These are phyloP conservation scores for Acromyrmex echinatior DNA, from an alignment of 1,140 invertebrate species.

Conservation along the genomic window DNA sequence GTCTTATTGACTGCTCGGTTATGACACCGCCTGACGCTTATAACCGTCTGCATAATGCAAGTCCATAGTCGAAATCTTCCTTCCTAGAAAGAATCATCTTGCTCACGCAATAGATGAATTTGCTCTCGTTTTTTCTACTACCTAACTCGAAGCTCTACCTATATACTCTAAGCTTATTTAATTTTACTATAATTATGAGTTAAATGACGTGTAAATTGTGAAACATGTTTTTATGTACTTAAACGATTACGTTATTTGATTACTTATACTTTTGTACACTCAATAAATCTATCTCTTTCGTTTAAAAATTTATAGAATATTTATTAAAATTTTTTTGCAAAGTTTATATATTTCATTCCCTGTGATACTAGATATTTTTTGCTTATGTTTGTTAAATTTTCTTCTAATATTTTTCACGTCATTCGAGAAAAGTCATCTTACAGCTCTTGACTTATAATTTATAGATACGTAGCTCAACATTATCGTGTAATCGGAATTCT, in stretches of 20 bases:
- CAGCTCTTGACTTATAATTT: background rate
- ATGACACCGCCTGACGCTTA: constrained; percentile 75
- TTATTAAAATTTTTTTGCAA: background rate
- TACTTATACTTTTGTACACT: background rate
- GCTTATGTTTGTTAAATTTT: background rate
- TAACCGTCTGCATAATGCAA: constrained; percentile 69
- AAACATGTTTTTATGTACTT: background rate
- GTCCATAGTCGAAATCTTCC: constrained; percentile 24
- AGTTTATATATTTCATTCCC: background rate
- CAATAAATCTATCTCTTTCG: background rate
- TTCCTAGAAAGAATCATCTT: background rate
- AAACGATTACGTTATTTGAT: background rate
- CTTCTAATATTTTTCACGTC: background rate
- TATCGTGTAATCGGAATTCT: background rate
- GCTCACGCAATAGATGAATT: background rate
- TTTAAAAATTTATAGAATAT: background rate
- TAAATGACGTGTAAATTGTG: background rate
- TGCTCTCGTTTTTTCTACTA: constrained; percentile 3
- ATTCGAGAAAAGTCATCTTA: background rate
- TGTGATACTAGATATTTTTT: background rate
- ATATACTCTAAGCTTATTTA: background rate
- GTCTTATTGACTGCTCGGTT: constrained; percentile 76
- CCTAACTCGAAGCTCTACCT: background rate
- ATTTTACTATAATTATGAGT: background rate
- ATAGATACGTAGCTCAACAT: background rate